A percentile compares a stretch with the other conserved stretches of the same genome.
phyloP scores from a whole-genome alignment of 1,140 invertebrate species.

The Drosophila hydei region DNA sequence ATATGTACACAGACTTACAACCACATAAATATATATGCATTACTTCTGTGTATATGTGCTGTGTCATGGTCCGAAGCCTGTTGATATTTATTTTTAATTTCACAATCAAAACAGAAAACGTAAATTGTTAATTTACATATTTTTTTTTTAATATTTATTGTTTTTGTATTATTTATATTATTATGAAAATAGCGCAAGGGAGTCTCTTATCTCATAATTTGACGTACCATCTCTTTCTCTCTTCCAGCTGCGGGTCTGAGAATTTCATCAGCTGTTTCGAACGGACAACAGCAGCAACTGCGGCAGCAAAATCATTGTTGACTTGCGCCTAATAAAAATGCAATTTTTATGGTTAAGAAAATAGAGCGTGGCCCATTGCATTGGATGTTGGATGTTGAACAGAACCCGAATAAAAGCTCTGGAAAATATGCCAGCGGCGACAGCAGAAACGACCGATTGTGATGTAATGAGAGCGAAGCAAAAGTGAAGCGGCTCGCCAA shows the following conservation, averaged over 20 bases:
- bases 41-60: constrained; percentile 38
- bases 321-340: constrained; percentile 68
- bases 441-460: constrained; percentile 38
- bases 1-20: not conserved
- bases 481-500: constrained; percentile 62
- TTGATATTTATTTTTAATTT: constrained; percentile 74
- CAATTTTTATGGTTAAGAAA: constrained; percentile 71
- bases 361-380: constrained; percentile 68
- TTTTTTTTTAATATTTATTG: not conserved
- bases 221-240: constrained; percentile 33
- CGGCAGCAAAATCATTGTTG: constrained; percentile 45
- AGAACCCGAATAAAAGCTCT: constrained; percentile 61
- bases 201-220: constrained; percentile 39
- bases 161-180: constrained; percentile 9
- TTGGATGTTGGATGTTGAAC: constrained; percentile 59
- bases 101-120: constrained; percentile 63
- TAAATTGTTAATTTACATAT: constrained; percentile 29
- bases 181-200: constrained; percentile 39
- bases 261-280: constrained; percentile 47
- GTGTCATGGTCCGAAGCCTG: constrained; percentile 52
- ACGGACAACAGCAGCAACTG: constrained; percentile 1
- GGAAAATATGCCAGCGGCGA: constrained; percentile 58
- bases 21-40: not conserved
- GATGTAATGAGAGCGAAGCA: constrained; percentile 71
- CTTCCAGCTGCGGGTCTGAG: constrained; percentile 38